Conservation (phyloP, 2,888 invertebrate species). For the Nineta flava region DNA sequence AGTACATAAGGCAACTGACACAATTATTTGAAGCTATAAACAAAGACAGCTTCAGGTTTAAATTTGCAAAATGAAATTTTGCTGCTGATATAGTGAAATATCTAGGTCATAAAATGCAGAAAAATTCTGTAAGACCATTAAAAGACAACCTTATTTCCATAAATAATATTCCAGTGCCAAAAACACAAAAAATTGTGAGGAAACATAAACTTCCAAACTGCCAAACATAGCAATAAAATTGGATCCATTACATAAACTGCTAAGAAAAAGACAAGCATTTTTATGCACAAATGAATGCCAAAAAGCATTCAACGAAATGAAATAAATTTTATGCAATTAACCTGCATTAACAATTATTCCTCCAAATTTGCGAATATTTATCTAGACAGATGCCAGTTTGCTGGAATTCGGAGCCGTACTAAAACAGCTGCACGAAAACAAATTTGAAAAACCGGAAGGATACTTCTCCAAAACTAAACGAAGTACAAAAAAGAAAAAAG, state of each 20-base stretch:
- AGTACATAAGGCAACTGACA: not conserved
- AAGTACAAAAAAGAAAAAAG: not conserved
- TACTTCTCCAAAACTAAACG: not conserved
- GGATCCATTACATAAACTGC: not conserved
- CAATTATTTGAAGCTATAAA: not conserved
- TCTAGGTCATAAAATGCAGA: not conserved
- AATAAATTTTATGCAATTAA: not conserved
- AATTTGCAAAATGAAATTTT: no score
- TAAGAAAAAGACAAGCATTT: not conserved
- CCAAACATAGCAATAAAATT: no score
- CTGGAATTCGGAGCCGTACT: not conserved
- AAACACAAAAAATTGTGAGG: no score
- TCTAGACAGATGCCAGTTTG: not conserved
- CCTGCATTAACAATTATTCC: not conserved
- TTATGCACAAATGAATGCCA: not conserved
- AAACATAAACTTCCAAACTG: no score
- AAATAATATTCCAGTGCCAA: not conserved
- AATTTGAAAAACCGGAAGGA: not conserved
- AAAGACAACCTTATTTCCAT: not conserved
- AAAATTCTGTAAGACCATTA: not conserved
- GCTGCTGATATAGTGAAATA: not conserved
- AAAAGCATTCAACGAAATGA: not conserved
- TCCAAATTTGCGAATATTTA: not conserved
- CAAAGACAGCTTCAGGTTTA: not conserved
- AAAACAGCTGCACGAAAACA: not conserved